Evolutionary conservation across 1,140 invertebrate genomes (phyloP).

Genomic region (Ips nitidus): DNA sequence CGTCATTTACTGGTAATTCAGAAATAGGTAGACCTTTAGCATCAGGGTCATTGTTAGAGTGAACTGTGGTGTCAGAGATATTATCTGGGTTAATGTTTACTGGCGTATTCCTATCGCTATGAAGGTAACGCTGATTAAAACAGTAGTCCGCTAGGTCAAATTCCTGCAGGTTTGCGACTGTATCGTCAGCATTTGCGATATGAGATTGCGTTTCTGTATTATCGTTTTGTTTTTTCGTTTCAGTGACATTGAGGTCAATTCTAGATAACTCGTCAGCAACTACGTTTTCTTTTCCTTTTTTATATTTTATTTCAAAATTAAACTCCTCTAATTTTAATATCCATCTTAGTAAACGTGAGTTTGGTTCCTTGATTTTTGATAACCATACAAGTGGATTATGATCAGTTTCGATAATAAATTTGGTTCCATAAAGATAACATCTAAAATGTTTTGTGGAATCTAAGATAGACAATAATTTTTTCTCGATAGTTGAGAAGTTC

Average conservation of each 20-base stretch:
- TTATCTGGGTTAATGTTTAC: conserved; percentile 6
- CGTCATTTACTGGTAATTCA: no score
- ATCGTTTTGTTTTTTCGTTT: conserved; percentile 10
- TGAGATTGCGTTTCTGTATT: conserved; percentile 36
- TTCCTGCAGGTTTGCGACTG: neutral
- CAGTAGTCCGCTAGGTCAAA: neutral
- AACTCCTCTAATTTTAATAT: no score
- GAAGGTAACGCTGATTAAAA: neutral
- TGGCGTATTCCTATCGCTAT: neutral
- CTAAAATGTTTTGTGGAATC: conserved; percentile 39
- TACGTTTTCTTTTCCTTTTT: no score
- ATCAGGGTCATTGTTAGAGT: conserved; percentile 14
- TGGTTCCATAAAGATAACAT: conserved; percentile 40
- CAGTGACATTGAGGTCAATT: conserved; percentile 4
- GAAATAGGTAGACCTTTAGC: conserved; percentile 11
- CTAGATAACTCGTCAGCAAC: no score
- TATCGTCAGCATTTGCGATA: conserved; percentile 1
- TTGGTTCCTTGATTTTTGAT: conserved; percentile 51
- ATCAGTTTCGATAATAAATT: conserved; percentile 38
- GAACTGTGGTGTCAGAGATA: conserved; percentile 7
- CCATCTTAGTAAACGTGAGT: conserved; percentile 46
- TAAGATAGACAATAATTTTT: conserved; percentile 43
- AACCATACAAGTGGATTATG: conserved; percentile 46
- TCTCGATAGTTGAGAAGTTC: conserved; percentile 46
- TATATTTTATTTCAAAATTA: no score